A percentile compares a stretch with the other conserved stretches of the same genome.
These are phyloP conservation scores for Sparidentex hasta DNA, from an alignment of 2,797 vertebrate genomes.

Conservation along the genomic window DNA sequence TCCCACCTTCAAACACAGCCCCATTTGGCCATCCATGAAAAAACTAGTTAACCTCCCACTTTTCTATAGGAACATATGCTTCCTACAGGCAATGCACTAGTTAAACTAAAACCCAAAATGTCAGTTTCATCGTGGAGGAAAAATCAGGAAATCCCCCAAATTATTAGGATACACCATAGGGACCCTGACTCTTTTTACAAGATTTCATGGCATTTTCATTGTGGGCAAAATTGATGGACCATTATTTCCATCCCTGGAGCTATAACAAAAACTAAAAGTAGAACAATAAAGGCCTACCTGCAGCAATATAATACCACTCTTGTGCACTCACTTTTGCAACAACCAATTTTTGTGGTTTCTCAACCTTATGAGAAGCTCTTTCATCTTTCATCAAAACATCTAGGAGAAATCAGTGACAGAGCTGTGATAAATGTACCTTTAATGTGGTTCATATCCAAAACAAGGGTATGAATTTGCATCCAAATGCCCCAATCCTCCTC, in stretches of 20 bases:
- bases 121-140: background rate
- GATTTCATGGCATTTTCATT: background rate
- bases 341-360: background rate
- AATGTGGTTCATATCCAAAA: slow-evolving; percentile 24
- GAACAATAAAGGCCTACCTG: background rate
- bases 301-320: background rate
- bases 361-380: background rate
- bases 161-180: background rate
- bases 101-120: background rate
- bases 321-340: background rate
- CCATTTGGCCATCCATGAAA: too few relatives aligned
- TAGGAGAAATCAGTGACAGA: background rate
- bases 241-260: background rate
- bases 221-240: background rate
- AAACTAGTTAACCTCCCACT: too few relatives aligned
- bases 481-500: background rate
- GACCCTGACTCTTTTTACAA: background rate
- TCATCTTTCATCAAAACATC: background rate
- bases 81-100: too few relatives aligned
- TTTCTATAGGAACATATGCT: too few relatives aligned
- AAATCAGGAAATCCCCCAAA: background rate
- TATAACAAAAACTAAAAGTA: background rate
- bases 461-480: slow-evolving; percentile 9
- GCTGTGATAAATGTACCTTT: background rate
- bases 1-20: too few relatives aligned